Conservation (phyloP, 2,797 vertebrate species). For the Gallirallus australis region DNA sequence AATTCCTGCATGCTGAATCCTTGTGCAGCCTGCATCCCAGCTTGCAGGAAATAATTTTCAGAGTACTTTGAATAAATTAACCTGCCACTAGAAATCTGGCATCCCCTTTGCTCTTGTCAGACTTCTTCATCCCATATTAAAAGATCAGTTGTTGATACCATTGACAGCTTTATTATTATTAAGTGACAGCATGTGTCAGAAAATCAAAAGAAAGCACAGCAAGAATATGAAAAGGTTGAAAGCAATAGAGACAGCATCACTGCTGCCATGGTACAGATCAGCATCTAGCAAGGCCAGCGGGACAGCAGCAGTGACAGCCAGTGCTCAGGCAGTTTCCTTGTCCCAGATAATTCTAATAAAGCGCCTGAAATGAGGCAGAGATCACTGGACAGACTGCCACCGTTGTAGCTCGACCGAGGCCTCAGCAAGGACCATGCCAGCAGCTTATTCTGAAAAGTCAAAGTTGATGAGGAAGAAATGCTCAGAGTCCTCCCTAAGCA, state of each 20-base stretch:
- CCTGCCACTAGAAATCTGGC: neutral
- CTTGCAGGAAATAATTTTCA: neutral
- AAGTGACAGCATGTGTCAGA: constrained; percentile 33
- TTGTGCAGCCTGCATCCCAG: neutral
- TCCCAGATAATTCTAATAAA: neutral
- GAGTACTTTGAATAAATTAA: constrained; percentile 9
- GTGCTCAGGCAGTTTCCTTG: neutral
- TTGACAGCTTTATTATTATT: constrained; percentile 35
- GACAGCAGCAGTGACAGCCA: neutral
- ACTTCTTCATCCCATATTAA: neutral
- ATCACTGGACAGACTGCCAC: neutral
- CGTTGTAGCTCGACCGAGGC: fast-evolving
- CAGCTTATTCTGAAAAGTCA: neutral
- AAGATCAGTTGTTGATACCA: neutral
- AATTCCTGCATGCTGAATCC: neutral
- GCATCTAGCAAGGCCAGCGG: neutral
- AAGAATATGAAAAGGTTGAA: constrained; percentile 33
- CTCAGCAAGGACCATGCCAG: fast-evolving
- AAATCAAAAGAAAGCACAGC: constrained; percentile 18
- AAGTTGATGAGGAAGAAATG: neutral
- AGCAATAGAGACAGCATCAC: neutral
- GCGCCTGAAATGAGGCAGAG: neutral
- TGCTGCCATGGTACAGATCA: constrained; percentile 24
- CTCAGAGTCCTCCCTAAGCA: neutral
- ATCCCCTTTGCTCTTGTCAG: constrained; percentile 11